phyloP scores from a whole-genome alignment of 2,113 vertebrate species.

The Saguinus imperator region DNA sequence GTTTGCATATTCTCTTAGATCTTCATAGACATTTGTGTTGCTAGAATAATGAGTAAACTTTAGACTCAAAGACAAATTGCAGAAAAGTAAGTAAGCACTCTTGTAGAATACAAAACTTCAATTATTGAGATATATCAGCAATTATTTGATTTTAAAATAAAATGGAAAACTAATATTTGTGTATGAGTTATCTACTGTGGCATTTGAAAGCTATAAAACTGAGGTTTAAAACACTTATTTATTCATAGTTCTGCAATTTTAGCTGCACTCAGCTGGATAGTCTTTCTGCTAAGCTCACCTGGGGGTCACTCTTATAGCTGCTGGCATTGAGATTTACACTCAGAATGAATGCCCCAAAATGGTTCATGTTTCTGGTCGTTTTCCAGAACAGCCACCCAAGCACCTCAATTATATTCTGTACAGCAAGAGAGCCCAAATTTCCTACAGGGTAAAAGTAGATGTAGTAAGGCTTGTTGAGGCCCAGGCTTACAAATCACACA shows the following conservation, averaged over 20 bases:
- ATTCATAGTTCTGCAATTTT: not conserved
- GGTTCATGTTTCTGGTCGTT: not conserved
- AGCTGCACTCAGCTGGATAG: not conserved
- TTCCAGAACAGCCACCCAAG: not conserved
- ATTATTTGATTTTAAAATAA: conserved; percentile 20
- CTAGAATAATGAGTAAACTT: not conserved
- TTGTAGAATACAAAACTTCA: not conserved
- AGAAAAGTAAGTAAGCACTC: not conserved
- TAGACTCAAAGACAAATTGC: not conserved
- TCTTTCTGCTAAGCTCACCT: not conserved
- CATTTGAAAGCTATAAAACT: conserved; percentile 5
- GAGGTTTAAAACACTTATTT: not conserved
- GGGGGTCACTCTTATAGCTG: not conserved
- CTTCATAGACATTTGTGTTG: not conserved
- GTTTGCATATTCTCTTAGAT: not conserved
- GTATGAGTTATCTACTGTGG: not conserved
- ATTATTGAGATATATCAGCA: not conserved
- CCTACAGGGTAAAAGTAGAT: not conserved
- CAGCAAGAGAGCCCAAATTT: not conserved
- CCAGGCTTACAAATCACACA: not conserved
- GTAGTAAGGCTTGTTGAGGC: not conserved
- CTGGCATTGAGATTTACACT: not conserved
- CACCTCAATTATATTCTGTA: not conserved
- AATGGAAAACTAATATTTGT: not conserved
- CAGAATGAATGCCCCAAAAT: not conserved